Percentiles rank a stretch among this genome's conserved stretches.
These are phyloP conservation scores for Drosophila nr. perissopoda DNA, from an alignment of 2,888 invertebrate genomes.

Conservation along the genomic window DNA sequence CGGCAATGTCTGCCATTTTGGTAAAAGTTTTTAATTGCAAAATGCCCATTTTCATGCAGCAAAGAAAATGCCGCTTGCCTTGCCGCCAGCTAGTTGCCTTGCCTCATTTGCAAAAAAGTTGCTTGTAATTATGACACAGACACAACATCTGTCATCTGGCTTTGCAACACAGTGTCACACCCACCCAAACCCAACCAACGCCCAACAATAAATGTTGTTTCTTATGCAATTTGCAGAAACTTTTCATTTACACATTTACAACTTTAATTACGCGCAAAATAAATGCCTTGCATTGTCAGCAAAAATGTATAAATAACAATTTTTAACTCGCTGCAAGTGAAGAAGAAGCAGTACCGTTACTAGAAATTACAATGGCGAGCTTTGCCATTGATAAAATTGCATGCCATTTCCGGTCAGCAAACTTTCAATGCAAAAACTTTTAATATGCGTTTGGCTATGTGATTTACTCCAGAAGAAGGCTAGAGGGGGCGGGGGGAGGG, in stretches of 20 bases:
- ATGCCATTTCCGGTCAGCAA: conserved; percentile 79
- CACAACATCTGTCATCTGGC: conserved; percentile 59
- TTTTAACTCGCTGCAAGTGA: conserved; percentile 11
- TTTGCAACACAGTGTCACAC: conserved; percentile 20
- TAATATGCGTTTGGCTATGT: conserved; percentile 20
- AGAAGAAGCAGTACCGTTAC: conserved; percentile 17
- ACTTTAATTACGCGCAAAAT: conserved; percentile 68
- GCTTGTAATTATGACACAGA: conserved; percentile 68
- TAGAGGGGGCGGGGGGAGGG: accelerated
- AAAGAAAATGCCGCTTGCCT: not conserved
- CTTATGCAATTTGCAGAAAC: conserved; percentile 64
- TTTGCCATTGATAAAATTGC: conserved; percentile 73
- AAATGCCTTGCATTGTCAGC: conserved; percentile 47
- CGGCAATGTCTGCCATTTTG: conserved; percentile 35
- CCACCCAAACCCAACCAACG: conserved; percentile 17
- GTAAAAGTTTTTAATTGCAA: conserved; percentile 71
- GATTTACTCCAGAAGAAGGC: conserved; percentile 50
- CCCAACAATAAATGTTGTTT: conserved; percentile 14
- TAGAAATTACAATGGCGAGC: conserved; percentile 8
- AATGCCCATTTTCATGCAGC: conserved; percentile 55
- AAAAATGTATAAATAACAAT: conserved; percentile 9
- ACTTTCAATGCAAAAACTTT: conserved; percentile 69
- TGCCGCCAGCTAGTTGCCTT: conserved; percentile 13
- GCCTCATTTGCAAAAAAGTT: conserved; percentile 37
- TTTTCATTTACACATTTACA: conserved; percentile 58